Evolutionary conservation across 2,888 invertebrate species (phyloP).

Genomic region (Acheta domesticus): DNA sequence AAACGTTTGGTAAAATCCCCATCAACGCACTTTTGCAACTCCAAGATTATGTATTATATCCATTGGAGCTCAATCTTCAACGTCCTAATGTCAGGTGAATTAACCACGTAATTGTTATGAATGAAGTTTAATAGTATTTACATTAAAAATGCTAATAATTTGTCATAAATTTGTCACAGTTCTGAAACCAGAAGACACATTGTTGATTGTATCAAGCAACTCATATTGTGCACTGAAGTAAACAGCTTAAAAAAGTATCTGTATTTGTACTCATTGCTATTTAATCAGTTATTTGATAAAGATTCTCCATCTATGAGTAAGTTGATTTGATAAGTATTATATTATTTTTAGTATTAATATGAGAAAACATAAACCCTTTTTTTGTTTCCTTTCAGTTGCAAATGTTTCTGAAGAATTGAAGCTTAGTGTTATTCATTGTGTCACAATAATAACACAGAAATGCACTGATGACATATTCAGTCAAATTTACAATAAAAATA

Average conservation of each 20-base stretch:
- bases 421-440: conserved; percentile 55
- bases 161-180: conserved; percentile 42
- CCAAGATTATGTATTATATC: conserved; percentile 55
- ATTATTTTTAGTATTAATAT: conserved; percentile 34
- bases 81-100: conserved; percentile 42
- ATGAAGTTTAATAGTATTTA: too few species aligned
- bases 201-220: conserved; percentile 51
- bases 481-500: conserved; percentile 55
- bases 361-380: neutral
- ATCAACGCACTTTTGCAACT: conserved; percentile 51
- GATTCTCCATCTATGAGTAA: conserved; percentile 53
- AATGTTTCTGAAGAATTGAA: conserved; percentile 62
- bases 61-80: conserved; percentile 47
- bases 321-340: conserved; percentile 30
- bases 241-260: conserved; percentile 54
- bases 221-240: conserved; percentile 53
- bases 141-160: neutral
- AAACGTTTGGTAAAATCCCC: conserved; percentile 46
- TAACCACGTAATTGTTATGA: neutral
- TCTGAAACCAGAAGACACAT: conserved; percentile 52
- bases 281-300: conserved; percentile 57
- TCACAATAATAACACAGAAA: conserved; percentile 52
- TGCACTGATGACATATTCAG: conserved; percentile 53
- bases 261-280: conserved; percentile 55
- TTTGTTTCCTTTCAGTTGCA: conserved; percentile 51